Evolutionary conservation across 2,888 invertebrate genomes (phyloP).

Genomic region (Drosophila multiciliata): DNA sequence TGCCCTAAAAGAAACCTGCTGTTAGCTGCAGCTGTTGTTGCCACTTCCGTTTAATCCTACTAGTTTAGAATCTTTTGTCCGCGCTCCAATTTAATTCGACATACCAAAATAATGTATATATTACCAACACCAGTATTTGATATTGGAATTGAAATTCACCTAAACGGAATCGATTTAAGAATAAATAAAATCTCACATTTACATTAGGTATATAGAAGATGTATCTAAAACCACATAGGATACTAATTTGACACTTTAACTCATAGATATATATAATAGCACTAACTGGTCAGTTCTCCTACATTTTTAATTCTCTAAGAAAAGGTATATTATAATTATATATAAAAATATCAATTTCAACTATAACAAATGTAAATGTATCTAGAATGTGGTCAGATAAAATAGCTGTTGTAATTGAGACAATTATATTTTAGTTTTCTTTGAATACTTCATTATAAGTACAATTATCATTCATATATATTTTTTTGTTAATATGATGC

Average conservation of each 20-base stretch:
- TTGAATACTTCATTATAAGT: too few species aligned
- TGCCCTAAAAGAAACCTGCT: not conserved
- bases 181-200: not conserved
- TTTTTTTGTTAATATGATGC: too few species aligned
- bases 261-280: not conserved
- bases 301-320: not conserved
- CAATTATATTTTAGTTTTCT: too few species aligned
- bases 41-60: not conserved
- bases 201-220: not conserved
- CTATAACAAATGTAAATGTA: not conserved
- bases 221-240: not conserved
- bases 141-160: not conserved
- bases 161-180: not conserved
- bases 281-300: not conserved
- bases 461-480: too few species aligned
- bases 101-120: not conserved
- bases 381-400: not conserved
- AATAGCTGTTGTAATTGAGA: too few species aligned
- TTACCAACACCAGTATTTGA: not conserved
- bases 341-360: not conserved
- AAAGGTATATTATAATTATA: not conserved
- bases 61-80: not conserved
- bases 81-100: not conserved
- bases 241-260: not conserved
- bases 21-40: constrained; percentile 1